phyloP scores from a whole-genome alignment of 2,888 invertebrate species.

The Microplitis deprimator region DNA sequence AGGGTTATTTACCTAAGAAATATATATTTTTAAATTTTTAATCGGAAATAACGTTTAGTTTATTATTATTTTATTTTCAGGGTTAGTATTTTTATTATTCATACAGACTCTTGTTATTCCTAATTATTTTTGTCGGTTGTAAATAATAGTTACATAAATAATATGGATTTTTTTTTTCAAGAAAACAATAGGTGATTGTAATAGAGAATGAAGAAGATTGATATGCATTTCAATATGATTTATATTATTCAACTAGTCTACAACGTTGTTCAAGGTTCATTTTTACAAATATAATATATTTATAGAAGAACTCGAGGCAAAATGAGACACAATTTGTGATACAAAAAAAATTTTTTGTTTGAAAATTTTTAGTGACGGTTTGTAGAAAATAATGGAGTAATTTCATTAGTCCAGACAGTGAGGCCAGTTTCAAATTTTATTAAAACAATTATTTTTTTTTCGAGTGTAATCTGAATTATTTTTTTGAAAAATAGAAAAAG shows the following conservation, averaged over 20 bases:
- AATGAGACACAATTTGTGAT: no score
- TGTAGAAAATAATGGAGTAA: no score
- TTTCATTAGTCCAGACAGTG: no score
- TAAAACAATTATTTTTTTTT: no score
- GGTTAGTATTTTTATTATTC: background rate
- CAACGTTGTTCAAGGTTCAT: background rate
- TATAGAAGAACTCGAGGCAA: no score
- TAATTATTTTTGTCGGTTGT: slow-evolving; percentile 16
- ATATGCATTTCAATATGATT: background rate
- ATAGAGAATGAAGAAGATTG: slow-evolving; percentile 25
- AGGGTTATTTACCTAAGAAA: background rate
- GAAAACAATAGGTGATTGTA: slow-evolving; percentile 32
- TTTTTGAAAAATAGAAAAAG: no score
- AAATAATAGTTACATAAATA: background rate
- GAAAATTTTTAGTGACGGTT: no score
- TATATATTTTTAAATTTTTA: background rate
- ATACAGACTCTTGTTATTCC: slow-evolving; percentile 25
- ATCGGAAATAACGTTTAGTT: no score
- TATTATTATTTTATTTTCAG: background rate
- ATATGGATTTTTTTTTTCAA: background rate
- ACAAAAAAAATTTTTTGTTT: no score
- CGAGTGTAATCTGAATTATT: no score
- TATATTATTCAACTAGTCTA: background rate
- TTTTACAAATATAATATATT: background rate
- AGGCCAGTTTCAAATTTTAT: no score